Conservation (phyloP, 2,113 vertebrate species). For the Lepidothrix coronata region DNA sequence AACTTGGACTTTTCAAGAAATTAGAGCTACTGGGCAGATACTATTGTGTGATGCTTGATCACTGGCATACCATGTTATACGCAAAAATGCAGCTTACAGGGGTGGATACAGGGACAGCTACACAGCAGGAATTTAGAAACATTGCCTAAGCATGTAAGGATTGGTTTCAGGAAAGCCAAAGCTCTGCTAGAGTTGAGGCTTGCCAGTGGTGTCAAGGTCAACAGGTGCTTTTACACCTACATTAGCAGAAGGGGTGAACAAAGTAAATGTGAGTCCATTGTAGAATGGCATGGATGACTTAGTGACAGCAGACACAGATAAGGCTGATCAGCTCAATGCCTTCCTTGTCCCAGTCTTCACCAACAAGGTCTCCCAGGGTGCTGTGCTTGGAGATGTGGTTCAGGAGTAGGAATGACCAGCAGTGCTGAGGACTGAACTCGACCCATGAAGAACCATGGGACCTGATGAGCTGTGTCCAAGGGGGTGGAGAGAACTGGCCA, state of each 20-base stretch:
- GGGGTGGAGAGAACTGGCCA: not conserved
- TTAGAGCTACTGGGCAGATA: not conserved
- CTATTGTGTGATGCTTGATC: not conserved
- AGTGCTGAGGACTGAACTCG: not conserved
- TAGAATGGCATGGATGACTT: not conserved
- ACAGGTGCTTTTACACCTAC: not conserved
- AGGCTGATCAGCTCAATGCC: not conserved
- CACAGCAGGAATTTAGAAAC: not conserved
- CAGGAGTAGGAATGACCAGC: not conserved
- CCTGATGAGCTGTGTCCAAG: not conserved
- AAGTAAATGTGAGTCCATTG: not conserved
- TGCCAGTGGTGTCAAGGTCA: not conserved
- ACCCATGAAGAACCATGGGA: not conserved
- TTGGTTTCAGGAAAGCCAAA: not conserved
- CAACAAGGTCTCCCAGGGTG: not conserved
- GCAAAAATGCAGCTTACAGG: not conserved
- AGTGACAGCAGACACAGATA: not conserved
- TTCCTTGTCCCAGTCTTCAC: not conserved
- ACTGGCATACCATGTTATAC: rapidly evolving
- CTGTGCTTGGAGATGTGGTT: not conserved
- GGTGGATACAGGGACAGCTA: not conserved
- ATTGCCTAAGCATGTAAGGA: not conserved
- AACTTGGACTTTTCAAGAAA: not conserved
- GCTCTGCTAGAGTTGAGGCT: not conserved
- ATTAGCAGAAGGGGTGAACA: not conserved